Conservation (phyloP, 2,797 vertebrate genomes). For the Menidia menidia region DNA sequence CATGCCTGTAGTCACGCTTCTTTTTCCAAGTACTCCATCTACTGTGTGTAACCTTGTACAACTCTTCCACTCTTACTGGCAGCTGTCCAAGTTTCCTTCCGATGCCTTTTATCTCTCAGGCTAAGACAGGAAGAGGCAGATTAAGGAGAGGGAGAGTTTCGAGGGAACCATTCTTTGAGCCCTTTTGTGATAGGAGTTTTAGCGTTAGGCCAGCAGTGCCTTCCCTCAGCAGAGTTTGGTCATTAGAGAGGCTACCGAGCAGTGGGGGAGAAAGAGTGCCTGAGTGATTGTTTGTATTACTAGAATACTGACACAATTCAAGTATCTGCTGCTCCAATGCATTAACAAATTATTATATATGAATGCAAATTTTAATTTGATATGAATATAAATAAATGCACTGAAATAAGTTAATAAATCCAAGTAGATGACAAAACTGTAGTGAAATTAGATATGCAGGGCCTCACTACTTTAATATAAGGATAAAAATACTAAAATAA, state of each 20-base stretch:
- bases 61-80: constrained; percentile 45
- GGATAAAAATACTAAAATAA: neutral
- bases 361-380: neutral
- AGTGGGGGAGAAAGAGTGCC: constrained; percentile 39
- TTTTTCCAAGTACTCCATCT: constrained; percentile 47
- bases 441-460: constrained; percentile 1
- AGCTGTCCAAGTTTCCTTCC: constrained; percentile 53
- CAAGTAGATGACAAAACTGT: neutral
- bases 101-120: constrained; percentile 66
- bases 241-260: constrained; percentile 64
- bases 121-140: constrained; percentile 63
- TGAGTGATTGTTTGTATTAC: constrained; percentile 60
- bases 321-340: constrained; percentile 6
- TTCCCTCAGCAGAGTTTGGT: constrained; percentile 54
- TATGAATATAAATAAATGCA: constrained; percentile 16
- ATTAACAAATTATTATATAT: constrained; percentile 5
- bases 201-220: constrained; percentile 49
- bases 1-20: constrained; percentile 1
- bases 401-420: constrained; percentile 7
- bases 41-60: constrained; percentile 46
- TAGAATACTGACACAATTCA: constrained; percentile 46
- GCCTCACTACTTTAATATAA: constrained; percentile 5
- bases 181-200: constrained; percentile 55
- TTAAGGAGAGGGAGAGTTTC: constrained; percentile 65
- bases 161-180: constrained; percentile 62